Base-by-base conservation (phyloP, 2,113 vertebrate genomes). In the Ailurus styani region DNA sequence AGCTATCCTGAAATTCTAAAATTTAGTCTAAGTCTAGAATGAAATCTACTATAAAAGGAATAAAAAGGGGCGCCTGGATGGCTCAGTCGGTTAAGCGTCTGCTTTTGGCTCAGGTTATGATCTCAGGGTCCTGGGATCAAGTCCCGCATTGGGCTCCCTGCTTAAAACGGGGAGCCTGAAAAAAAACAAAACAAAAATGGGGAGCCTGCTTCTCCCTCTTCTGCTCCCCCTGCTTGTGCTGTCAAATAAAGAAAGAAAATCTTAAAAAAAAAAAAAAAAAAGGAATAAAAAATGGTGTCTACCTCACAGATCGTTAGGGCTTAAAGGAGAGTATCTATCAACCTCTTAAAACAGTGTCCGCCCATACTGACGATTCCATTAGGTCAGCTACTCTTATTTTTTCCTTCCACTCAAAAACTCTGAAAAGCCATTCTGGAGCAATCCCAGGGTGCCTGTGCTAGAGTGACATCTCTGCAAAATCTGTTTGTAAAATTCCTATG, bases 351-450 rank as follows among this genome's bases (percentile, higher is more conserved):
- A 84, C 29, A 37, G 18, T 12, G 12, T 93, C 42, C 54, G 17
- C 15, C 52, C 54, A 57, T 9, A 5, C 47, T 20, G 34, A 62
- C 0, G 3, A 18, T 3, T 34, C 34, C 29, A 0, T 17, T 7
- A 5, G 10, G 9, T 68, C 52, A 62, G 52, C 23, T 34, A 20
- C 15, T 52, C 18, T 20, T 66, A 29, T 31, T 75, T 84, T n/a
- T 13, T 31, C 7, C 50, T 84, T 12, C 37, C 27, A 34, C 21
- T 60, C n/a, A 42, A 72, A 23, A 77, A 29, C 6, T 31, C 87
- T 45, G 57, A 72, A 82, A n/a, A 42, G 37, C 27, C 29, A 14
- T 29, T 85, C 14, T 23, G 40, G 50, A 40, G 34, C 31, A 47
- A 62, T 34, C 72, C 17, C 20, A 23, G 31, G 13, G 52, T 12